Evolutionary conservation across 2,888 invertebrate genomes (phyloP).

Genomic region (Mylabris sibirica): DNA sequence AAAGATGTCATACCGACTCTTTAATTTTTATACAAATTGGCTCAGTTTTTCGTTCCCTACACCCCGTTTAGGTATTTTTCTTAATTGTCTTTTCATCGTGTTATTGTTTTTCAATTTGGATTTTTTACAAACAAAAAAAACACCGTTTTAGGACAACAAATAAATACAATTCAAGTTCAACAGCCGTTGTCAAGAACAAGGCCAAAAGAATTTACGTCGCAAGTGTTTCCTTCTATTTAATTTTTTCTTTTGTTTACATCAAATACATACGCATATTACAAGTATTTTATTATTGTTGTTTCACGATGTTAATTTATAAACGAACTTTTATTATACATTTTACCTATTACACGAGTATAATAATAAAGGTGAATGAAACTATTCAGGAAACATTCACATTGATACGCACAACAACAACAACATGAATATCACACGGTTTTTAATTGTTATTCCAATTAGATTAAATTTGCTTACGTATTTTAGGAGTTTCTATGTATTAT

Average conservation of each 20-base stretch:
- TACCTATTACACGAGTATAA: too few relatives aligned
- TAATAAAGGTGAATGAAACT: conserved; percentile 5
- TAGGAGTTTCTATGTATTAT: too few relatives aligned
- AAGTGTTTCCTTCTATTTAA: neutral
- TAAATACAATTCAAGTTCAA: neutral
- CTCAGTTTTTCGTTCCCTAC: too few relatives aligned
- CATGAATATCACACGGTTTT: neutral
- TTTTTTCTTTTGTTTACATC: neutral
- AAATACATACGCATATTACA: neutral
- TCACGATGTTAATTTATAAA: neutral
- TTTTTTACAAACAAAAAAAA: neutral
- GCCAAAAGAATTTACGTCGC: neutral
- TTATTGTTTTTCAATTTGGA: neutral
- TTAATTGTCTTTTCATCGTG: too few relatives aligned
- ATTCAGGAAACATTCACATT: neutral
- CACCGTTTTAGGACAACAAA: neutral
- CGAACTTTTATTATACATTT: neutral
- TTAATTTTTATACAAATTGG: too few relatives aligned
- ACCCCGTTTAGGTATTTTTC: too few relatives aligned
- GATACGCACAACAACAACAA: neutral
- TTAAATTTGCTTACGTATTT: neutral
- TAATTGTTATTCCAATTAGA: neutral
- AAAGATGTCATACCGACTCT: too few relatives aligned
- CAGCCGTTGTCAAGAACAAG: neutral
- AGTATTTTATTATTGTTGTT: neutral